Base-by-base conservation (phyloP, 2,113 vertebrate species). In the Cathartes aura region DNA sequence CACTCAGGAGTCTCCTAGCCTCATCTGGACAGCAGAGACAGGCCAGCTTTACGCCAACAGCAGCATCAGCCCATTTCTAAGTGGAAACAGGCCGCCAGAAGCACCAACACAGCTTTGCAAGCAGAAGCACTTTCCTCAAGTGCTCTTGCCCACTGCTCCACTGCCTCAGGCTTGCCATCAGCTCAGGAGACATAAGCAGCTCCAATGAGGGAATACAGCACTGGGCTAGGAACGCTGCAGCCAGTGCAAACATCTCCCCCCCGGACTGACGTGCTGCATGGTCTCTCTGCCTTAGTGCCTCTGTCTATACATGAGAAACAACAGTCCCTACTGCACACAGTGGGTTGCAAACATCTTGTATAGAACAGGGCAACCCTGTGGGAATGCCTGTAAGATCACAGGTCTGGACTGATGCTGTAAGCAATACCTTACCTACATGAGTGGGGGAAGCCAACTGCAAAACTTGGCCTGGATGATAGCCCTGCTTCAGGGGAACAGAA, bases 241-340 rank as follows among this genome's bases (percentile, higher is more conserved):
- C 48, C 26, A 53, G 8, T 6, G 3, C 5, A 2, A 52, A 50
- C 4, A 4, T 4, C 11, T 30, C 22, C 3, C 4, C 5, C 9
- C 27, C 8, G 5, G 27, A 21, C 53, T 30, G 45, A 81, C 19
- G 12, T 36, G 34, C 55, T 43, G 8, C 10, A 4, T 36, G 6
- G 26, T 38, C 15, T 34, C 40, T 85, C 36, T 64, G 36, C 20
- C 56, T 79, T 30, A 36, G 47, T 62, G 62, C 26, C 29, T 66
- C 55, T 43, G 17, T 36, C 45, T 60, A 9, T 14, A 18, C 48
- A 23, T 2, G 23, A 52, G 40, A 86, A 78, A 55, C 24, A 82
- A 20, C 22, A 47, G 66, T 15, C 21, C 7, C 48, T 71, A 36
- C n/a, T 67, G 45, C 38, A 67, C 26, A 12, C 17, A 72, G 50